phyloP scores from a whole-genome alignment of 2,797 vertebrate species.

The Iguana delicatissima region DNA sequence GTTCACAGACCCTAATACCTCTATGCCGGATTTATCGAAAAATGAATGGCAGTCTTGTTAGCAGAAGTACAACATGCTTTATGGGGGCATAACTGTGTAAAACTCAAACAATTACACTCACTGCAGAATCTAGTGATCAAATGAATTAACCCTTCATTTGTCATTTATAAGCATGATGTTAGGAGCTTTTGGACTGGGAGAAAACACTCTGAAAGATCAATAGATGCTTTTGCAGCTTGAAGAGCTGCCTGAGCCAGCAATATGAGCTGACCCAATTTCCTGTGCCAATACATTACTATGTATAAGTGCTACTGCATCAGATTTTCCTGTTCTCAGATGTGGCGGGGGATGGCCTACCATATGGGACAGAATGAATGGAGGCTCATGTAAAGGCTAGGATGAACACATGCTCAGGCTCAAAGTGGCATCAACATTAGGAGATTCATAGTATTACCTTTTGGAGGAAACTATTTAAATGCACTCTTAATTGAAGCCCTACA shows the following conservation, averaged over 20 bases:
- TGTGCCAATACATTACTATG: background rate
- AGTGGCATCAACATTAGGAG: background rate
- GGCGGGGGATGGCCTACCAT: background rate
- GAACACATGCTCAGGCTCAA: background rate
- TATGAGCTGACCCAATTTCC: background rate
- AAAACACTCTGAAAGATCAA: conserved; percentile 1
- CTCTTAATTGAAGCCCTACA: too few relatives aligned
- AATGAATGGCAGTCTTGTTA: conserved; percentile 85
- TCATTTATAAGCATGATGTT: conserved; percentile 21
- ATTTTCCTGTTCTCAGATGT: background rate
- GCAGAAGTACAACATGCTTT: conserved; percentile 71
- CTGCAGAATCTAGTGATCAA: conserved; percentile 39
- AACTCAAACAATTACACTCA: conserved; percentile 58
- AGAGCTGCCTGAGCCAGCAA: background rate
- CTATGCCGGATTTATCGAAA: conserved; percentile 78
- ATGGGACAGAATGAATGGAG: background rate
- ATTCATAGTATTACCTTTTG: background rate
- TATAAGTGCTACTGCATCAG: background rate
- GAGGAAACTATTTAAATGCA: too few relatives aligned
- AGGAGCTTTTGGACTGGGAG: background rate
- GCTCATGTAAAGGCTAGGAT: background rate
- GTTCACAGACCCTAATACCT: conserved; percentile 80
- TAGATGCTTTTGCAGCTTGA: background rate
- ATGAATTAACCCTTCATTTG: conserved; percentile 60
- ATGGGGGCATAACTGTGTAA: conserved; percentile 61